Conservation (phyloP, 30 jellyfish, hydroid and myxozoan species). For the Aurelia coerulea region DNA sequence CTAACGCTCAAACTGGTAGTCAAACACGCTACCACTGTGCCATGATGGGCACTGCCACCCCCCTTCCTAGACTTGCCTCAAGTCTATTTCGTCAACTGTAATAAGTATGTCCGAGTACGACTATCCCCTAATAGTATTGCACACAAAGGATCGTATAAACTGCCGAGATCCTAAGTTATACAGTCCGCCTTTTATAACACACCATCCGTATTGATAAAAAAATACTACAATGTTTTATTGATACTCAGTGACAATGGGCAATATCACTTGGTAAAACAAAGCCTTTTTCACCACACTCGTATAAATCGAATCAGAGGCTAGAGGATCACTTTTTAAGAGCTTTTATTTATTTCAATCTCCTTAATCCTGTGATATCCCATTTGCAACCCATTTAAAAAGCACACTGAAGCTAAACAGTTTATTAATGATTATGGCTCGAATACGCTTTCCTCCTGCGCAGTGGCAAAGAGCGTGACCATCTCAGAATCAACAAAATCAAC, state of each 20-base stretch:
- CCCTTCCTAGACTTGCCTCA: too few relatives aligned
- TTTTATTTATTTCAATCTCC: slow-evolving; percentile 8
- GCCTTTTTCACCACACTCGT: background rate
- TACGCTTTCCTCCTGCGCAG: too few relatives aligned
- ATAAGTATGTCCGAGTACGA: too few relatives aligned
- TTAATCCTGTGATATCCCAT: slow-evolving; percentile 1
- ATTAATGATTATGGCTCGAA: background rate
- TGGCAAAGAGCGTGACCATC: too few relatives aligned
- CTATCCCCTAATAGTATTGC: too few relatives aligned
- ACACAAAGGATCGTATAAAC: too few relatives aligned
- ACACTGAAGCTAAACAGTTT: background rate
- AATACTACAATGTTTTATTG: background rate
- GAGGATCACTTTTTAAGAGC: slow-evolving; percentile 18
- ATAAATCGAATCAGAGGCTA: slow-evolving; percentile 26
- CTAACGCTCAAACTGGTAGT: too few relatives aligned
- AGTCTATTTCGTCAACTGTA: too few relatives aligned
- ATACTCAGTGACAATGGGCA: background rate
- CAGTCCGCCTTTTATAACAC: background rate
- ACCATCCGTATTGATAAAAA: background rate
- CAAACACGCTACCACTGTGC: too few relatives aligned
- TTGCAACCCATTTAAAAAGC: background rate
- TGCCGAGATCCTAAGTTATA: background rate
- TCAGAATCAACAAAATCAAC: too few relatives aligned
- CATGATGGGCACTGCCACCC: too few relatives aligned
- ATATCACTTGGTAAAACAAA: background rate